phyloP scores from a whole-genome alignment of 1,140 invertebrate genomes.

The Lordiphosa collinella region DNA sequence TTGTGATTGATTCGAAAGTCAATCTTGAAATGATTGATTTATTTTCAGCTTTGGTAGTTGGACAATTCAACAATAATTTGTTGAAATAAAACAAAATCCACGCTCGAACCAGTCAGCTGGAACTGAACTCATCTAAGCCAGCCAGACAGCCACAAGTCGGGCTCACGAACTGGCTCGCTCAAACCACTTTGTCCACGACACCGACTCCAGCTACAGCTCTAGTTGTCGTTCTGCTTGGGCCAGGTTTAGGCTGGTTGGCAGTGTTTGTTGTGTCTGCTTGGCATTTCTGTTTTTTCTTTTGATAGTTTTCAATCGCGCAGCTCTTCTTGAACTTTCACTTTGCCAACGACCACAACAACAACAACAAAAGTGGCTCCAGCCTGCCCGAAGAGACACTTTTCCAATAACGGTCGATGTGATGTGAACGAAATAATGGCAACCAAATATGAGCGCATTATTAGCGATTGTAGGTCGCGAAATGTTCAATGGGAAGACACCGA shows the following conservation, averaged over 20 bases:
- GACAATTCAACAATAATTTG: too few species aligned
- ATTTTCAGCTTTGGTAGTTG: too few species aligned
- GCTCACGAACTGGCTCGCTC: too few species aligned
- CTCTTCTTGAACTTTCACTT: constrained; percentile 66
- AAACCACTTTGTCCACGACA: too few species aligned
- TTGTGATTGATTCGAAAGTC: too few species aligned
- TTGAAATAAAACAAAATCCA: too few species aligned
- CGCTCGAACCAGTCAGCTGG: constrained; percentile 13
- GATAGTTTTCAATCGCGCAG: constrained; percentile 29
- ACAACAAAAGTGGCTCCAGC: constrained; percentile 1
- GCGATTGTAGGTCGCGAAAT: constrained; percentile 87
- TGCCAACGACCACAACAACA: constrained; percentile 19
- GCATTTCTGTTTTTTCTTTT: constrained; percentile 8
- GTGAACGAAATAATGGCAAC: constrained; percentile 57
- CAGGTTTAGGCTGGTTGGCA: constrained; percentile 40
- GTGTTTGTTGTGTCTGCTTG: constrained; percentile 19
- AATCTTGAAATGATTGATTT: too few species aligned
- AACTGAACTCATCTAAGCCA: too few species aligned
- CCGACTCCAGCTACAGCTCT: constrained; percentile 17
- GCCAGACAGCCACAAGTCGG: too few species aligned
- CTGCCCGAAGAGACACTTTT: too few species aligned
- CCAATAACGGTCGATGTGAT: background rate
- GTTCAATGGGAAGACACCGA: constrained; percentile 95
- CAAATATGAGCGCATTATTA: constrained; percentile 89
- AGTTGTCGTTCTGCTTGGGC: constrained; percentile 9